These are phyloP conservation scores for Rhinolophus ferrumequinum DNA, from an alignment of 2,113 vertebrate species.

Conservation along the genomic window DNA sequence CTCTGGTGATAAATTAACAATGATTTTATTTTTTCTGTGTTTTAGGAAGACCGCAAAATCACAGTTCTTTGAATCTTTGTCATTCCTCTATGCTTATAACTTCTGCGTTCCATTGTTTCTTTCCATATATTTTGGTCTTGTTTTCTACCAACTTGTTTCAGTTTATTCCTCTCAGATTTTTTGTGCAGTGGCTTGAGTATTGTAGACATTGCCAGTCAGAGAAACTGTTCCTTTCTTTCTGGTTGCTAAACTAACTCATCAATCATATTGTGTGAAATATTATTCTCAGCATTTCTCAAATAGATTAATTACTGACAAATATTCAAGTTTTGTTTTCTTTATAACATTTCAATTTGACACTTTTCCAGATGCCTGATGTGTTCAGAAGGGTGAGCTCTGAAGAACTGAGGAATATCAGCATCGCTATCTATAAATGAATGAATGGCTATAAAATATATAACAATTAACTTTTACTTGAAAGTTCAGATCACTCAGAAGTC, in stretches of 20 bases:
- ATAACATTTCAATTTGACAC: not conserved
- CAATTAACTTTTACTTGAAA: not conserved
- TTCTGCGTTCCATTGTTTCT: not conserved
- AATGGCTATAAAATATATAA: not conserved
- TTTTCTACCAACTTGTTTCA: not conserved
- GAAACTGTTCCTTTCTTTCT: not conserved
- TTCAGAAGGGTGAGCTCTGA: not conserved
- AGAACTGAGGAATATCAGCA: not conserved
- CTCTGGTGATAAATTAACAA: not conserved
- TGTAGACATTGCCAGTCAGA: not conserved
- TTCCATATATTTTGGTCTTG: not conserved
- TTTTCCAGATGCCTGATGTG: not conserved
- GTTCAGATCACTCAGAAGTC: not conserved
- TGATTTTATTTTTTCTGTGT: not conserved
- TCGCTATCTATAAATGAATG: not conserved
- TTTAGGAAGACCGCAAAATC: not conserved
- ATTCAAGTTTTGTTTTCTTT: not conserved
- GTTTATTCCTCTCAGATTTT: not conserved
- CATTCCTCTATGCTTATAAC: not conserved
- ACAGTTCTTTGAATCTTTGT: not conserved
- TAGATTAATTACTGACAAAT: not conserved
- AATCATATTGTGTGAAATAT: not conserved
- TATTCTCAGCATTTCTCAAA: not conserved
- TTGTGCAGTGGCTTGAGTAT: not conserved
- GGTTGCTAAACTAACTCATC: not conserved